These are phyloP conservation scores for Scytalopus superciliaris DNA, from an alignment of 2,113 vertebrate genomes.

Conservation along the genomic window DNA sequence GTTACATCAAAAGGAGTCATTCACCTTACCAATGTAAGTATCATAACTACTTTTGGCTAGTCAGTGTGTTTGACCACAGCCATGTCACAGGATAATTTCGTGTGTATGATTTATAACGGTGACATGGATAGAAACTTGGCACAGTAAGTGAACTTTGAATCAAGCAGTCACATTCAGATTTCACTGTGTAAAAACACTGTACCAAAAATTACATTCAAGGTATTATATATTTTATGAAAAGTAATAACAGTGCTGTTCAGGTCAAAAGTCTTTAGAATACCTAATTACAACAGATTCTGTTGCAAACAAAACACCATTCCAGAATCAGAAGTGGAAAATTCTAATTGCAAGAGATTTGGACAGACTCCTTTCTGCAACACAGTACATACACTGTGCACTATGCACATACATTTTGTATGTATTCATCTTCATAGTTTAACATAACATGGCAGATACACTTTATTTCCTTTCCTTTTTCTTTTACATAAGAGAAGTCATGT, in stretches of 20 bases:
- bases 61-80: not conserved
- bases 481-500: not conserved
- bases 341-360: not conserved
- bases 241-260: not conserved
- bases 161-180: not conserved
- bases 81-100: not conserved
- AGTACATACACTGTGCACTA: not conserved
- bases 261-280: not conserved
- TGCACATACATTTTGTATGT: not conserved
- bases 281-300: not conserved
- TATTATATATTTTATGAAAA: not conserved
- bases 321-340: not conserved
- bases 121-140: not conserved
- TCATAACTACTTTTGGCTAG: not conserved
- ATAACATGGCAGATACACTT: not conserved
- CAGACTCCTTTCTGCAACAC: not conserved
- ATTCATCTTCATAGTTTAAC: not conserved
- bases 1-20: slow-evolving; percentile 98
- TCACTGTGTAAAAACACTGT: not conserved
- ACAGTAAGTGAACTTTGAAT: not conserved
- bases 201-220: not conserved
- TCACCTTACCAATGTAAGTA: slow-evolving; percentile 93
- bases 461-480: not conserved
- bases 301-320: not conserved
- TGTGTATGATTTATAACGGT: not conserved